Base-by-base conservation (phyloP, 2,113 vertebrate species). In the Grammomys surdaster region DNA sequence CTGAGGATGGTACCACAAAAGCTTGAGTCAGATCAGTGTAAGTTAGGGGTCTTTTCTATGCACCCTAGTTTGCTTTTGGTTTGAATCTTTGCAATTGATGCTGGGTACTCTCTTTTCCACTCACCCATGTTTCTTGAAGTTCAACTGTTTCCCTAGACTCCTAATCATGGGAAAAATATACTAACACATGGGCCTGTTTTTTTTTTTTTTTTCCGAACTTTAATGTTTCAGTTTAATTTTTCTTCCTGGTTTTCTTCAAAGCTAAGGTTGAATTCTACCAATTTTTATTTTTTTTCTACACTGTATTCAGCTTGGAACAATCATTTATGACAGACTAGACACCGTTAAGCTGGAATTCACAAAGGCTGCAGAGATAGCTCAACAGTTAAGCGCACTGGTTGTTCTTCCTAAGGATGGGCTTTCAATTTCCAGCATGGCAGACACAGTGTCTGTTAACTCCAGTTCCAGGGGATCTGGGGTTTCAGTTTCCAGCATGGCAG, bases 151-250 rank as follows among this genome's bases (percentile, higher is more conserved):
- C 56, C 40, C 48, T 78, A 54, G 63, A 75, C 73, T 92, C 19
- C 36, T 92, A 75, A 84, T 69, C 31, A 20, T 24, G 10, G 63
- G 7, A 54, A 76, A 46, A 76, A 86, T 51, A 56, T 69, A 65
- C 58, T 17, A 77, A 65, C 78, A 93, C 58, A 67, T 3, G 17
- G 80, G 76, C 7, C 46, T 24, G 40, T 69, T 86, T 72, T 76
- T 63, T 88, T 95, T 33, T 81, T 93, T 89, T 89, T 5, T 56
- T 88, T 58, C 58, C 43, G 77, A 58, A 77, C 40, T 54, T 89
- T 3, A 77, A 82, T 33, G 10, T 60, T 87, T 96, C 26, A 84
- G 80, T n/a, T 93, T 26, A 70, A 96, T 40, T 73, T 40, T 43
- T 17, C 63, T 6, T 89, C 36, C 51, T 36, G 43, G 40, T 89